phyloP scores from a whole-genome alignment of 37 sponge, comb jelly and placozoan genomes.

The Beroe ovata region DNA sequence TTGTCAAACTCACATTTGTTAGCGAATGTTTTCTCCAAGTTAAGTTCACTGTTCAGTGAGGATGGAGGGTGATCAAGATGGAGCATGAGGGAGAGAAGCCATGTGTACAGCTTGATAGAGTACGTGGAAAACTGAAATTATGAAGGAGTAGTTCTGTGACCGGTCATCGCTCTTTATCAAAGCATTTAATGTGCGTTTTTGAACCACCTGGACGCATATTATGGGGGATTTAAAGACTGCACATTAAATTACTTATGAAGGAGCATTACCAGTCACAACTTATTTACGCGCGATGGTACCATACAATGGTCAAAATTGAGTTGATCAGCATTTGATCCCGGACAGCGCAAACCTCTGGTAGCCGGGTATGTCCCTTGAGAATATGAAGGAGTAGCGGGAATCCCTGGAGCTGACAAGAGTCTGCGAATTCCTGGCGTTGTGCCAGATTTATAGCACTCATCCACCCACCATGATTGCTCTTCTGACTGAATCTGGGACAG shows the following conservation, averaged over 20 bases:
- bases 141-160: no score
- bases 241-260: no score
- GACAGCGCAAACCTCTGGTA: constrained; percentile 42
- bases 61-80: constrained; percentile 44
- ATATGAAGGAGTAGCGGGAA: constrained; percentile 34
- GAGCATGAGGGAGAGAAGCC: constrained; percentile 43
- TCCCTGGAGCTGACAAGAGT: not conserved
- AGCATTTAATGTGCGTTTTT: no score
- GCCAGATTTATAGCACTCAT: not conserved
- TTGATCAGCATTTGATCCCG: no score
- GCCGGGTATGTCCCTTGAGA: constrained; percentile 56
- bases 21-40: constrained; percentile 44
- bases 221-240: no score
- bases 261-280: no score
- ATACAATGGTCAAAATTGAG: no score
- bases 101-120: constrained; percentile 31
- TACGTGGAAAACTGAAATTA: constrained; percentile 58
- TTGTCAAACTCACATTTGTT: not conserved
- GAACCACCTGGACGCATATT: no score
- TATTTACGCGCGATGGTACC: no score
- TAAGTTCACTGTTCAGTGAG: not conserved
- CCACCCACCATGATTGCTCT: constrained; percentile 53
- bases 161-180: no score
- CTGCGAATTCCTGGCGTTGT: not conserved
- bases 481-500: constrained; percentile 61